phyloP scores from a whole-genome alignment of 2,797 vertebrate genomes.

The Denticeps clupeoides region DNA sequence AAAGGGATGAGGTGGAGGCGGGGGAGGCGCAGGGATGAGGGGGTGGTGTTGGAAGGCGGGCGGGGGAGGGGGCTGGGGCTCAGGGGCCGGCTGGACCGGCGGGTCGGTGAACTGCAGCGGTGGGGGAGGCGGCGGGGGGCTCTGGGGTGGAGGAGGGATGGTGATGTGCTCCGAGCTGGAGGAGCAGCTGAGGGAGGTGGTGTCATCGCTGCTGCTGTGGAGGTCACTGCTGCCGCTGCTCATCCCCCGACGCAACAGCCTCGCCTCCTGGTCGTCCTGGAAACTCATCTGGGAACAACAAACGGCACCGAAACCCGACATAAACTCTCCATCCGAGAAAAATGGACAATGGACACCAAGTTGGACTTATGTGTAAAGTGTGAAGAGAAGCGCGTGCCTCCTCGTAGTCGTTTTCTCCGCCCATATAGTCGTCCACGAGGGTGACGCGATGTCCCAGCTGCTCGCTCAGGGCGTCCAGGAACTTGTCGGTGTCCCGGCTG shows the following conservation, averaged over 20 bases:
- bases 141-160: conserved; percentile 77
- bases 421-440: conserved; percentile 80
- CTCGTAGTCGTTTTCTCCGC: conserved; percentile 89
- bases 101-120: conserved; percentile 70
- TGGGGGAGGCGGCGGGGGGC: conserved; percentile 75
- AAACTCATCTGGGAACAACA: conserved; percentile 78
- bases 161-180: conserved; percentile 83
- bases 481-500: conserved; percentile 87
- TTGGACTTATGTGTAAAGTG: background rate
- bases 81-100: conserved; percentile 48
- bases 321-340: background rate
- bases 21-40: conserved; percentile 62
- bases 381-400: conserved; percentile 63
- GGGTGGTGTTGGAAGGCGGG: conserved; percentile 59
- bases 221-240: conserved; percentile 83
- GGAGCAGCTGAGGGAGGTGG: conserved; percentile 81
- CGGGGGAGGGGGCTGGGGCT: conserved; percentile 53
- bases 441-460: conserved; percentile 84
- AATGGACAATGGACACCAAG: background rate
- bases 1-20: conserved; percentile 54
- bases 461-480: conserved; percentile 85
- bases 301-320: too few relatives aligned
- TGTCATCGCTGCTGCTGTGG: conserved; percentile 81
- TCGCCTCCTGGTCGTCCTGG: conserved; percentile 79
- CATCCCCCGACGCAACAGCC: conserved; percentile 63